phyloP scores from a whole-genome alignment of 2,797 vertebrate genomes.

The Bryconaethiops microstoma region DNA sequence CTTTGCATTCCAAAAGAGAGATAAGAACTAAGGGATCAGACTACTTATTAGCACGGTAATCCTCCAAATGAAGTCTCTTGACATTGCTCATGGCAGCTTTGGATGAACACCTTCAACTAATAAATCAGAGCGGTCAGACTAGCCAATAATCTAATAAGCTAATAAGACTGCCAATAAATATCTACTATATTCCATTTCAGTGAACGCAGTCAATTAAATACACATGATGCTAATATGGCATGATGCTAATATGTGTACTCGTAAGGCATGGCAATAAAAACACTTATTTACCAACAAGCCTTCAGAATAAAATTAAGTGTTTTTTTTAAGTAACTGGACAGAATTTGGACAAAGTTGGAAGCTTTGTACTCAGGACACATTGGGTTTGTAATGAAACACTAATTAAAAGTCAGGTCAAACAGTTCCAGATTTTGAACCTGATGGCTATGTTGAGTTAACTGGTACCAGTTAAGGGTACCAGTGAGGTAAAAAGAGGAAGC shows the following conservation, averaged over 20 bases:
- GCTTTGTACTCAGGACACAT: too few relatives aligned
- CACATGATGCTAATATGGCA: constrained; percentile 12
- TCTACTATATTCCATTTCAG: constrained; percentile 26
- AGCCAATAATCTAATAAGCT: constrained; percentile 26
- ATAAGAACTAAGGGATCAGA: constrained; percentile 64
- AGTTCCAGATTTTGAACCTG: too few relatives aligned
- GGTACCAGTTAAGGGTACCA: neutral
- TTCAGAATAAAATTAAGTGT: neutral
- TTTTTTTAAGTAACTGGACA: neutral
- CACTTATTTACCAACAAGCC: neutral
- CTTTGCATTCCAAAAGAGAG: constrained; percentile 63
- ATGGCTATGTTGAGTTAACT: too few relatives aligned
- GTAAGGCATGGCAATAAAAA: constrained; percentile 1
- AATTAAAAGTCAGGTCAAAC: too few relatives aligned
- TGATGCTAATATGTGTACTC: constrained; percentile 16
- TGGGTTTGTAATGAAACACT: too few relatives aligned
- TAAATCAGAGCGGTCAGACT: constrained; percentile 55
- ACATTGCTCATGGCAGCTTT: constrained; percentile 57
- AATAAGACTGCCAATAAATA: constrained; percentile 41
- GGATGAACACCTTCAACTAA: constrained; percentile 55
- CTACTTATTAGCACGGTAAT: constrained; percentile 72
- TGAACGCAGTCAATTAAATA: constrained; percentile 15
- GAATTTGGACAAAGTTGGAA: neutral
- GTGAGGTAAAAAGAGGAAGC: neutral
- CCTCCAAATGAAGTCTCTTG: constrained; percentile 67